Evolutionary conservation across 2,113 vertebrate species (phyloP), one percentile per base, ranked within the genome.

Genomic region (Dipodomys ordii): DNA sequence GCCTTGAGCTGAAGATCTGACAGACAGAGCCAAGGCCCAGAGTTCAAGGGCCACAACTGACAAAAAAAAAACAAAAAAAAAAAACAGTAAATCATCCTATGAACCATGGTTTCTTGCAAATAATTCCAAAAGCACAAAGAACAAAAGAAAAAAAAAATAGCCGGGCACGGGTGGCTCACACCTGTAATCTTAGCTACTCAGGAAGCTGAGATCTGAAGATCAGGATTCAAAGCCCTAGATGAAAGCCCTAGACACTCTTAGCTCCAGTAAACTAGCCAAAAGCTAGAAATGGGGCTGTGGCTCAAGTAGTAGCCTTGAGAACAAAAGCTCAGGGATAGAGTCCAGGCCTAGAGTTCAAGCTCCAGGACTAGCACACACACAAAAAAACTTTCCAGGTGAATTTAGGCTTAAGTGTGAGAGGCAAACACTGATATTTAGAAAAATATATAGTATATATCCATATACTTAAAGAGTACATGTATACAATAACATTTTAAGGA

Each of bases 31-130:
- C 39, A 5, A 39, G 39, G 39, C 39, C 39, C 39, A 39, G 39
- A 39, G 39, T 39, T 39, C 39, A 39, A 39, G 39, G 39, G 4
- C 39, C 39, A 39, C 39, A 39, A 39, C 39, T 39, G 39, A 39
- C 39, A 39, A 39, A 39, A 39, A 39, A 39, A 39, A 39, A 39
- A 6, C 0, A 39, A 39, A 39, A 39, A 49, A 62, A 87, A 35
- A 64, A 64, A 64, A 64, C 53, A 77, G 81, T 77, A 91, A 8
- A 25, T 27, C 35, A 3, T 30, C 82, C 25, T 5, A 35, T 62
- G 39, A 88, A 44, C 44, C 65, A 83, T 20, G 10, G 53, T 92
- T 94, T 83, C 89, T 91, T 32, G 74, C 18, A 9, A 32, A 32
- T 20, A 83, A 71, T 3, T 53, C 12, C 32, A 88, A 87, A 94